phyloP scores from a whole-genome alignment of 2,888 invertebrate species.

The Heteromurus nitidus region DNA sequence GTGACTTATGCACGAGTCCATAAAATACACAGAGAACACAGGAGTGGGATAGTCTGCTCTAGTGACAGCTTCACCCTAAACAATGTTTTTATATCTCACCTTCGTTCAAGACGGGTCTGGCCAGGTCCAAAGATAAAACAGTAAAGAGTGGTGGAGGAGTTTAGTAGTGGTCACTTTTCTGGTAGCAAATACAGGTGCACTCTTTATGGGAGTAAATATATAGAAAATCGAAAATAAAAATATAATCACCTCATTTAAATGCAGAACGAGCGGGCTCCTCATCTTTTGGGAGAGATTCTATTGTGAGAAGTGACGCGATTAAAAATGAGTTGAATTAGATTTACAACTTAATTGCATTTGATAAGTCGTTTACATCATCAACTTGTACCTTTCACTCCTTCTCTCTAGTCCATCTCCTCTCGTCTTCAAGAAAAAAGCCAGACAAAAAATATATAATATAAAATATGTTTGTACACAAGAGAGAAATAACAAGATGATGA shows the following conservation, averaged over 20 bases:
- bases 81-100: no score
- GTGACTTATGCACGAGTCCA: no score
- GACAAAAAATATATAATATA: not conserved
- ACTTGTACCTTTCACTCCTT: constrained; percentile 37
- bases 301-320: constrained; percentile 49
- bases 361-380: constrained; percentile 52
- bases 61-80: no score
- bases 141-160: no score
- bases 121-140: no score
- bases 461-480: not conserved
- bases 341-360: constrained; percentile 60
- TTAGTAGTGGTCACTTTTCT: no score
- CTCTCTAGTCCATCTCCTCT: constrained; percentile 8
- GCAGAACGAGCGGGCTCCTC: constrained; percentile 42
- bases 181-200: no score
- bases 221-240: not conserved
- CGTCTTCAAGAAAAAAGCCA: not conserved
- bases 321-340: constrained; percentile 54
- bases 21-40: no score
- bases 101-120: no score
- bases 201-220: no score
- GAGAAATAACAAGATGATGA: not conserved
- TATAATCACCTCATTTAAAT: constrained; percentile 58
- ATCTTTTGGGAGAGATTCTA: constrained; percentile 17
- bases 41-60: no score